Percentiles rank a stretch among this genome's conserved stretches.
Evolutionary conservation across 2,888 invertebrate genomes (phyloP).

Genomic region (Salticus scenicus): DNA sequence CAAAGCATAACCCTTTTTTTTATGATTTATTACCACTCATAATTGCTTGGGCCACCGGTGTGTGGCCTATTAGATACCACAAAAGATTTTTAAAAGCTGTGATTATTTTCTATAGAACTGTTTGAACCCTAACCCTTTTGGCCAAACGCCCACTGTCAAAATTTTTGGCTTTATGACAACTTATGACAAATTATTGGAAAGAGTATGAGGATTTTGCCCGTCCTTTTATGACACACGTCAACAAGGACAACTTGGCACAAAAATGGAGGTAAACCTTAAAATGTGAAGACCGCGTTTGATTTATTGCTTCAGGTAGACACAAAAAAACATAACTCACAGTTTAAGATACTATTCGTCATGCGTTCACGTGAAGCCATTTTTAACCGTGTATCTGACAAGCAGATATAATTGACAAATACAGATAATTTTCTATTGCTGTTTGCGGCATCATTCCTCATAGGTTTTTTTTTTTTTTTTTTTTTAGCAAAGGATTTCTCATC

Average conservation of each 20-base stretch:
- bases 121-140: constrained; percentile 37
- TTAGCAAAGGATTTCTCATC: too few relatives aligned
- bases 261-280: constrained; percentile 55
- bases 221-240: constrained; percentile 43
- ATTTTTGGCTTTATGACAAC: constrained; percentile 51
- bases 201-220: constrained; percentile 40
- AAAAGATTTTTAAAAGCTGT: constrained; percentile 36
- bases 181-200: constrained; percentile 55
- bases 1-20: not conserved
- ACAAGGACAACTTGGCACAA: constrained; percentile 54
- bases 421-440: constrained; percentile 18
- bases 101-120: constrained; percentile 44
- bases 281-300: constrained; percentile 33
- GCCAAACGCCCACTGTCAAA: constrained; percentile 51
- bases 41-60: constrained; percentile 24
- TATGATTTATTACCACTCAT: constrained; percentile 42
- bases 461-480: too few relatives aligned
- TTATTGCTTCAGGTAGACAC: constrained; percentile 44
- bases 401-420: not conserved
- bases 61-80: constrained; percentile 44
- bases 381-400: constrained; percentile 23
- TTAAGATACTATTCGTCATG: constrained; percentile 32
- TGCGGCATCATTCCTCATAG: too few relatives aligned
- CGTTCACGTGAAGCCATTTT: constrained; percentile 31
- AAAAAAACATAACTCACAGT: constrained; percentile 46